Evolutionary conservation across 2,797 vertebrate species (phyloP).

Genomic region (Poeciliopsis turneri): DNA sequence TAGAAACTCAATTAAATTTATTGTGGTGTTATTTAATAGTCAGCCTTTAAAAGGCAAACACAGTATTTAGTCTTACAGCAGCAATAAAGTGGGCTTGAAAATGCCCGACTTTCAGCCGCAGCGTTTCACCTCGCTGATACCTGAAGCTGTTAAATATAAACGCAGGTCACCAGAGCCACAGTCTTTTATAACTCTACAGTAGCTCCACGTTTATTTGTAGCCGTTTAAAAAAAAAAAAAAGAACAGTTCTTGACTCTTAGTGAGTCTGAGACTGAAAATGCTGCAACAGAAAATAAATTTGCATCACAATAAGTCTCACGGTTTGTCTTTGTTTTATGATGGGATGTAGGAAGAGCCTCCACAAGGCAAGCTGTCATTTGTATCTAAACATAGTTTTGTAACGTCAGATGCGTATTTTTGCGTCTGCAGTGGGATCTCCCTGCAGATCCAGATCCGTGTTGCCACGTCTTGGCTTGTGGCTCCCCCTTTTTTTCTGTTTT

Average conservation of each 20-base stretch:
- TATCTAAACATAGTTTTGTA: neutral
- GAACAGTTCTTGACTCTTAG: neutral
- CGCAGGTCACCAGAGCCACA: neutral
- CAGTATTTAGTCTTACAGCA: neutral
- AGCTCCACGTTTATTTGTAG: neutral
- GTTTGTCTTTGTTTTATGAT: neutral
- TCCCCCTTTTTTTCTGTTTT: constrained; percentile 2
- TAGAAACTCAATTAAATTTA: neutral
- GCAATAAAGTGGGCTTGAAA: neutral
- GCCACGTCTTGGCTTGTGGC: constrained; percentile 6
- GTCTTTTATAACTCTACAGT: neutral
- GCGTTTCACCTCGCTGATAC: neutral
- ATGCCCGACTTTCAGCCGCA: neutral
- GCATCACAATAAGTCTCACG: neutral
- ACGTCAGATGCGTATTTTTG: neutral
- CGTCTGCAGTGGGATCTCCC: neutral
- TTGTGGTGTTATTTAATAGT: neutral
- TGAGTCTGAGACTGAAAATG: neutral
- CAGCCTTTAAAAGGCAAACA: neutral
- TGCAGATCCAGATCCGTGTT: neutral
- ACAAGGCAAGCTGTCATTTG: neutral
- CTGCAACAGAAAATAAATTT: neutral
- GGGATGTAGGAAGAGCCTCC: neutral
- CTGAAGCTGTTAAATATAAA: constrained; percentile 1
- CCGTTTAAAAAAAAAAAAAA: neutral